phyloP scores from a whole-genome alignment of 2,888 invertebrate genomes.

The Zaprionus obscuricornis region DNA sequence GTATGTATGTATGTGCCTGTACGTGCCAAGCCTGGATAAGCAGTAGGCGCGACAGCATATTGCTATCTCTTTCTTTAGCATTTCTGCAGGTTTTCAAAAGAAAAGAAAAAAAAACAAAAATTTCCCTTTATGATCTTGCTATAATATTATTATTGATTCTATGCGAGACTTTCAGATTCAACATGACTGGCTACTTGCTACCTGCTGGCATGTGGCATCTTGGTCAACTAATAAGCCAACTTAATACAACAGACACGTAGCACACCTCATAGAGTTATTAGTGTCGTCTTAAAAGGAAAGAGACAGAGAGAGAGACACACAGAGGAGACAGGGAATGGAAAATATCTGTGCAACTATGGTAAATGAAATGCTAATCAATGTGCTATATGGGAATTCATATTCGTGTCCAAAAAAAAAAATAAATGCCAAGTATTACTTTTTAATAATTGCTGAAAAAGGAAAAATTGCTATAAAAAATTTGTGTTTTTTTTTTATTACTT shows the following conservation, averaged over 20 bases:
- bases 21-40: conserved; percentile 61
- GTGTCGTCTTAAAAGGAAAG: conserved; percentile 50
- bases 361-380: conserved; percentile 15
- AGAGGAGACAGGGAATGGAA: too few relatives aligned
- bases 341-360: too few relatives aligned
- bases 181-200: conserved; percentile 19
- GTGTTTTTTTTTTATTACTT: too few relatives aligned
- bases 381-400: neutral
- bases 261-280: conserved; percentile 67
- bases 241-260: conserved; percentile 62
- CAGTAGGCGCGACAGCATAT: conserved; percentile 29
- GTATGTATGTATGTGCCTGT: conserved; percentile 2
- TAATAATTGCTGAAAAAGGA: too few relatives aligned
- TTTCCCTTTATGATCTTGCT: conserved; percentile 68
- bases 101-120: conserved; percentile 21
- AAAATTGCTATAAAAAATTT: too few relatives aligned
- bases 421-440: too few relatives aligned
- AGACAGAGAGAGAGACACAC: neutral
- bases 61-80: conserved; percentile 15
- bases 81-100: conserved; percentile 17
- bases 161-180: too few relatives aligned
- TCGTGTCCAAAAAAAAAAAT: too few relatives aligned
- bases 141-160: conserved; percentile 55
- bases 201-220: conserved; percentile 53
- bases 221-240: conserved; percentile 59